Evolutionary conservation across 2,797 vertebrate species (phyloP).

Genomic region (Anabas testudineus): DNA sequence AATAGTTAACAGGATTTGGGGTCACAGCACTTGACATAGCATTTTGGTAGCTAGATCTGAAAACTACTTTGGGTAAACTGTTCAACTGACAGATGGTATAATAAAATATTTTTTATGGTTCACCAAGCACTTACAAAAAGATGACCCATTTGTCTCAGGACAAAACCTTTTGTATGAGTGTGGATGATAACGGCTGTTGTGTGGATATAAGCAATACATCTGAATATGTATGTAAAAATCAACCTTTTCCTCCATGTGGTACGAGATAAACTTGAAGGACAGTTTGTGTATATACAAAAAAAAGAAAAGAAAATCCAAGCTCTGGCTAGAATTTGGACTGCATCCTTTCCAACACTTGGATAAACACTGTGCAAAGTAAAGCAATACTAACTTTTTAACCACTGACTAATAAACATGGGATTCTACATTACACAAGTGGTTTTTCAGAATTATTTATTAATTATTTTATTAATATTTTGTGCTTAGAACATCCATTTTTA

Average conservation of each 20-base stretch:
- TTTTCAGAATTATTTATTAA: no score
- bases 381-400: slow-evolving; percentile 54
- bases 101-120: slow-evolving; percentile 57
- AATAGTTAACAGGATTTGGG: slow-evolving; percentile 58
- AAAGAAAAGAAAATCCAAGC: not conserved
- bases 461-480: no score
- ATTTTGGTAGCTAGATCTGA: slow-evolving; percentile 52
- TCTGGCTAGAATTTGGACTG: slow-evolving; percentile 37
- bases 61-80: slow-evolving; percentile 64
- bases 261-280: slow-evolving; percentile 47
- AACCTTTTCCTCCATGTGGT: slow-evolving; percentile 39
- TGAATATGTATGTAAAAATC: slow-evolving; percentile 45
- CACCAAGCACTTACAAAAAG: slow-evolving; percentile 60
- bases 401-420: slow-evolving; percentile 75
- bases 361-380: slow-evolving; percentile 56
- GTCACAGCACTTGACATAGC: slow-evolving; percentile 39
- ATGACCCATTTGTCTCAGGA: slow-evolving; percentile 66
- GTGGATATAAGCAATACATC: slow-evolving; percentile 44
- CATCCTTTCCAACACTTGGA: slow-evolving; percentile 54
- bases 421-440: slow-evolving; percentile 51
- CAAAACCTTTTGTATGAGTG: slow-evolving; percentile 50
- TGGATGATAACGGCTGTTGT: slow-evolving; percentile 45
- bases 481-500: not conserved
- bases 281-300: slow-evolving; percentile 52
- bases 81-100: slow-evolving; percentile 66